Conservation (phyloP, 2,888 invertebrate genomes). For the Tubiluchus corallicola region DNA sequence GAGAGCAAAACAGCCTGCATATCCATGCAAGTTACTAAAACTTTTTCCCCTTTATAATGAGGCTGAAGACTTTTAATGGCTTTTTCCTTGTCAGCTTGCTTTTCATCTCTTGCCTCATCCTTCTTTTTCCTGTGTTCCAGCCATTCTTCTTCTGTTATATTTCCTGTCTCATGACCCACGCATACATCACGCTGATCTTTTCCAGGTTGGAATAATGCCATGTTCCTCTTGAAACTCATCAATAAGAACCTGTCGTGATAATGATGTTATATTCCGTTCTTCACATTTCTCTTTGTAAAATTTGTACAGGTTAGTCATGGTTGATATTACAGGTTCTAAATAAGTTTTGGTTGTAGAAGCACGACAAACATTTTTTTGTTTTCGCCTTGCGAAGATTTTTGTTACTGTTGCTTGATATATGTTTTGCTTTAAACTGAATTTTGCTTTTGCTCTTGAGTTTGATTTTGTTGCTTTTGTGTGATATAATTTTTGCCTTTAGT, state of each 20-base stretch:
- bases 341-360: not conserved
- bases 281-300: not conserved
- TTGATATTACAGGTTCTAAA: not conserved
- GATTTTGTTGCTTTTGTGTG: too few species aligned
- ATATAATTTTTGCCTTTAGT: too few species aligned
- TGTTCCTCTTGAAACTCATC: not conserved
- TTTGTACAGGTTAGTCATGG: not conserved
- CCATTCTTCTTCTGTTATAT: not conserved
- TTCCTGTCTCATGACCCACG: not conserved
- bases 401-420: too few species aligned
- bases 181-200: constrained; percentile 1
- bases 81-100: not conserved
- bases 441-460: too few species aligned
- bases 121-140: not conserved
- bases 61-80: too few species aligned
- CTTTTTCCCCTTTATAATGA: too few species aligned
- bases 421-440: too few species aligned
- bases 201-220: not conserved
- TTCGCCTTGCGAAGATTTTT: too few species aligned
- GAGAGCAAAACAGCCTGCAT: constrained; percentile 16
- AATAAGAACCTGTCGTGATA: not conserved
- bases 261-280: not conserved
- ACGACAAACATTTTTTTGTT: too few species aligned
- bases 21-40: too few species aligned
- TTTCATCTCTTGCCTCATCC: not conserved